Evolutionary conservation across 2,113 vertebrate genomes (phyloP), one percentile per base, ranked within the genome.

Genomic region (Dipodomys stephensi): DNA sequence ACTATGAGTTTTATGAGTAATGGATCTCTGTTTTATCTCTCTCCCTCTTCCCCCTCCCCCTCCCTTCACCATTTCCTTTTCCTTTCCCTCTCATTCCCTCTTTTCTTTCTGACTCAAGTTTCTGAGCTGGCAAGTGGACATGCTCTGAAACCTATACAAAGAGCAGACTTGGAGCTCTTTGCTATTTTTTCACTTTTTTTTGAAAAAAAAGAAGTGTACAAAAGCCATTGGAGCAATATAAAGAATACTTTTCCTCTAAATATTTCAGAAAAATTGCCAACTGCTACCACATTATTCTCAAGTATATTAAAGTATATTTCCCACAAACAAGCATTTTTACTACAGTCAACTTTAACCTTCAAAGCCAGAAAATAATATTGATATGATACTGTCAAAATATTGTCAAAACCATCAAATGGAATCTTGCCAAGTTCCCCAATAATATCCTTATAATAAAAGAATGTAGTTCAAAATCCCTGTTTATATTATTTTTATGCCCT

Each of bases 321-420:
- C 27, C 68, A 76, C 3, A 49, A 12, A 25, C 3, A 39, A 72
- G 23, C 12, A 10, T 22, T 53, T 91, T 44, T 69, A 62, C 5
- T 90, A 10, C 18, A 46, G 62, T 32, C 32, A 30, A 53, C 16
- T 23, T 10, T 53, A 78, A 74, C 3, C 22, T 46, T 25, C 62
- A 87, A 83, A 82, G 4, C 4, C 19, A 64, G 10, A 1, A 68
- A 67, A 12, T 74, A n/a, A 23, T 57, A 91, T 20, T 71, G 9
- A 30, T 67, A 44, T 2, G 68, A 30, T 32, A 28, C 30, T 82
- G 1, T 0, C 18, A 30, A 44, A 67, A 30, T 32, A 28, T 23
- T 82, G 1, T 0, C 18, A 30, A 44, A 67, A 60, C 11, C n/a
- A 0, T 10, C 12, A 35, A n/a, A 25, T 28, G 9, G 7, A 4